A percentile compares a stretch with the other conserved stretches of the same genome.
Evolutionary conservation across 2,888 invertebrate genomes (phyloP).

Genomic region (Urechis unicinctus): DNA sequence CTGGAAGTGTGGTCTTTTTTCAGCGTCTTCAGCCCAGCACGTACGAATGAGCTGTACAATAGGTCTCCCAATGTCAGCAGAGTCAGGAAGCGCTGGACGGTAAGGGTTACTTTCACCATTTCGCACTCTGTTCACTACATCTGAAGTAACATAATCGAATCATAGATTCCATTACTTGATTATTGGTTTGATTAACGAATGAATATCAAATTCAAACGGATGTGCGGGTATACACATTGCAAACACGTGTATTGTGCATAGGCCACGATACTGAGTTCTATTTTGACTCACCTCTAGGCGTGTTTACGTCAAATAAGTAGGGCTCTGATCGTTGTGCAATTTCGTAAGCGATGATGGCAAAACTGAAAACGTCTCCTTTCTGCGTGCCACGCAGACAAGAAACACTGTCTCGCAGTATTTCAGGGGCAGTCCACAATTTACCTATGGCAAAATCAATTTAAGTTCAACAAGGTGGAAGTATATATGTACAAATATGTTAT

Average conservation of each 20-base stretch:
- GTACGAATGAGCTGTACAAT: slow-evolving; percentile 15
- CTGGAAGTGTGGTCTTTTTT: slow-evolving; percentile 27
- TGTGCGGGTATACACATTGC: not conserved
- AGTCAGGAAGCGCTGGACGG: slow-evolving; percentile 17
- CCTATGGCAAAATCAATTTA: slow-evolving; percentile 51
- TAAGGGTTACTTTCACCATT: slow-evolving; percentile 23
- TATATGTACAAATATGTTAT: too few species aligned
- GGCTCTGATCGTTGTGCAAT: slow-evolving; percentile 24
- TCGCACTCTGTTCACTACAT: slow-evolving; percentile 21
- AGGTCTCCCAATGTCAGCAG: slow-evolving; percentile 14
- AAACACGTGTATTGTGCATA: too few species aligned
- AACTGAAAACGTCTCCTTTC: slow-evolving; percentile 42
- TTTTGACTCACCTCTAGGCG: slow-evolving; percentile 5
- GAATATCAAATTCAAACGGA: not conserved
- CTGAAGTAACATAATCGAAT: slow-evolving; percentile 6
- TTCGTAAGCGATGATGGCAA: slow-evolving; percentile 36
- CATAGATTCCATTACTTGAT: not conserved
- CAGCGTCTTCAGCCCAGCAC: slow-evolving; percentile 26
- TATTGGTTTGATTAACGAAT: not conserved
- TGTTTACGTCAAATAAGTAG: slow-evolving; percentile 12
- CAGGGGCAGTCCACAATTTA: slow-evolving; percentile 47
- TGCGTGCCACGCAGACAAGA: slow-evolving; percentile 30
- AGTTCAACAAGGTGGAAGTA: too few species aligned
- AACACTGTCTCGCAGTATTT: slow-evolving; percentile 27
- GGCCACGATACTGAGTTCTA: too few species aligned